Base-by-base conservation (phyloP, 2,797 vertebrate genomes). In the Neopelma chrysocephalum region DNA sequence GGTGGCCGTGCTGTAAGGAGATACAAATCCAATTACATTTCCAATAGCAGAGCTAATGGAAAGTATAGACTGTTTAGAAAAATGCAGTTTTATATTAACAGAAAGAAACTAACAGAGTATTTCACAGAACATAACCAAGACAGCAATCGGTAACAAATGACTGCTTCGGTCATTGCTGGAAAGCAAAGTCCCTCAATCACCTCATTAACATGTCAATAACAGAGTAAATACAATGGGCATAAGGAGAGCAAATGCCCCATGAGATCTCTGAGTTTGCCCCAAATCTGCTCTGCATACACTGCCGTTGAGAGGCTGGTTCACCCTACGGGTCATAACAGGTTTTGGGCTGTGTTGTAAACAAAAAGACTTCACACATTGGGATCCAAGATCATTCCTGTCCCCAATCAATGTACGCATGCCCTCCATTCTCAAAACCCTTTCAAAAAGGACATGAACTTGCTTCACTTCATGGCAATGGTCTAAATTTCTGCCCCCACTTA, bases 1-100 rank as follows among this genome's bases (percentile, higher is more conserved):
- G 99, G 99, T 14, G 99, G 99, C 73, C 98, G 99, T 87, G 97
- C 99, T 99, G 96, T 31, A 93, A 89, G 40, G n/a, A 82, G 62
- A 66, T 23, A 87, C 34, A 82, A 87, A 64, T 89, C 43, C 20
- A 78, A 29, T 9, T 22, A 11, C 4, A 54, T 87, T 90, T 88
- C 42, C 48, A 85, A 38, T 14, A 83, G 77, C 56, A 80, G 36
- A 76, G 60, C 51, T 80, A 64, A 70, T 26, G 42, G n/a, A 84
- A 89, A 57, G 48, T 25, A 72, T 42, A 38, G 7, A 25, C 11
- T 64, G 50, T 18, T 91, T 4, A 50, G 48, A 56, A 88, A 84
- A 93, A 93, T 5, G 25, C 18, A 26, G 75, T 53, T 80, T 61
- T 73, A 32, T 78, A 92, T 90, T 85, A 92, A 90, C 54, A 87